Evolutionary conservation across 2,797 vertebrate genomes (phyloP).

Genomic region (Heterohyrax brucei): DNA sequence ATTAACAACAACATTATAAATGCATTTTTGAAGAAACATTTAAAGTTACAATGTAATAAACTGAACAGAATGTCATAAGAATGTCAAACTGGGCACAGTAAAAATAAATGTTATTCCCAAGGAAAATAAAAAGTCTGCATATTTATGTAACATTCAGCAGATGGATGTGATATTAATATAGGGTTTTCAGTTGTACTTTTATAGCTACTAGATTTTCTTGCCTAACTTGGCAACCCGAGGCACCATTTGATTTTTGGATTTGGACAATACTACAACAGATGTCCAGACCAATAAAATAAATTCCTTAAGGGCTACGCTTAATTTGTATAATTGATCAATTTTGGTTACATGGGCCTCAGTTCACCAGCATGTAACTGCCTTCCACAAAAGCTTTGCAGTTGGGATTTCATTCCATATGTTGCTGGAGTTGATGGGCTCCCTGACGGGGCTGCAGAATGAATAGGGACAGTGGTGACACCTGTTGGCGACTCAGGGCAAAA

Average conservation of each 20-base stretch:
- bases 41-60: conserved; percentile 93
- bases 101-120: conserved; percentile 94
- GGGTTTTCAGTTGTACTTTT: conserved; percentile 98
- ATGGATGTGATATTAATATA: conserved; percentile 99
- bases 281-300: conserved; percentile 99
- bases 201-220: conserved; percentile 96
- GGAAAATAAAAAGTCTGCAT: conserved; percentile 93
- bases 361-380: conserved; percentile 97
- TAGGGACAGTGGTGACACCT: conserved; percentile 94
- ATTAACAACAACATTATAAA: conserved; percentile 93
- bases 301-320: conserved; percentile 98
- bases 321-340: conserved; percentile 99
- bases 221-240: conserved; percentile 96
- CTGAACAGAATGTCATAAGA: conserved; percentile 92
- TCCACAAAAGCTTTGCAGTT: conserved; percentile 97
- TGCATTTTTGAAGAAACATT: conserved; percentile 92
- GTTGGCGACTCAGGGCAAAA: conserved; percentile 91
- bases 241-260: conserved; percentile 99
- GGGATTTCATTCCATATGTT: conserved; percentile 98
- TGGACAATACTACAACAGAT: conserved; percentile 99
- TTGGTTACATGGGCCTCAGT: conserved; percentile 95
- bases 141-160: conserved; percentile 96
- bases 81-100: conserved; percentile 94
- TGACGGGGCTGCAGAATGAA: conserved; percentile 94
- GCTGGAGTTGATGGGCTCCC: conserved; percentile 93